A percentile compares a stretch with the other conserved stretches of the same genome.
These are phyloP conservation scores for Aurelia aurita complex sp. Pacific DNA, from an alignment of 30 jellyfish, hydroid and myxozoan species.

Conservation along the genomic window DNA sequence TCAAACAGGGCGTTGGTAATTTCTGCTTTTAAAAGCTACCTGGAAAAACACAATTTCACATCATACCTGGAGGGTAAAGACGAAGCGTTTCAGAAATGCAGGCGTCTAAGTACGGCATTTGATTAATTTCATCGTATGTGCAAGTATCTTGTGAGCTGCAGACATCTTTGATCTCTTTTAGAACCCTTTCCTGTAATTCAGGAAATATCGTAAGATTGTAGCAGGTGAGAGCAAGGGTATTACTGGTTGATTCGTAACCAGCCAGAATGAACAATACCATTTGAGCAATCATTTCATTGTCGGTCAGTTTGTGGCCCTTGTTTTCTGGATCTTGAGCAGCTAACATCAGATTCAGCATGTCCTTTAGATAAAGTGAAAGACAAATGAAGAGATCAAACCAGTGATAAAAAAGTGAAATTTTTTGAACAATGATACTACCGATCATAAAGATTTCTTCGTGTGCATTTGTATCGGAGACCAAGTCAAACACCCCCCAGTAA, in stretches of 20 bases:
- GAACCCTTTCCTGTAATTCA: slow-evolving; percentile 64
- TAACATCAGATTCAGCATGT: slow-evolving; percentile 43
- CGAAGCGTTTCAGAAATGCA: slow-evolving; percentile 67
- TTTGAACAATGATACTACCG: no score
- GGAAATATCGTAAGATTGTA: slow-evolving; percentile 65
- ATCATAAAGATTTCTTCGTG: no score
- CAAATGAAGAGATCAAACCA: no score
- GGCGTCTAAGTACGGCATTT: slow-evolving; percentile 61
- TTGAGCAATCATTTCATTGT: slow-evolving; percentile 63
- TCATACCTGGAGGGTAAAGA: slow-evolving; percentile 56
- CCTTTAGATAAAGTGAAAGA: slow-evolving; percentile 17
- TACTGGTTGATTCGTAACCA: slow-evolving; percentile 78
- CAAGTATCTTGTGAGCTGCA: slow-evolving; percentile 34
- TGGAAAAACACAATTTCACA: no score
- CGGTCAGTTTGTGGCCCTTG: slow-evolving; percentile 54
- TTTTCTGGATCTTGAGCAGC: slow-evolving; percentile 55
- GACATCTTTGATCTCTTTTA: slow-evolving; percentile 52
- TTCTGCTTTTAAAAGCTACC: no score
- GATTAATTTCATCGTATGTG: slow-evolving; percentile 51
- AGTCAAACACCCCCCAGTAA: no score
- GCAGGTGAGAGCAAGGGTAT: slow-evolving; percentile 38
- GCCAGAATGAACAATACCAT: slow-evolving; percentile 59
- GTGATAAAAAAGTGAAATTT: no score
- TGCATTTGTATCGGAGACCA: no score
- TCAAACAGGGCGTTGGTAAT: no score